phyloP scores from a whole-genome alignment of 2,797 vertebrate genomes.

The Darevskia mixta region DNA sequence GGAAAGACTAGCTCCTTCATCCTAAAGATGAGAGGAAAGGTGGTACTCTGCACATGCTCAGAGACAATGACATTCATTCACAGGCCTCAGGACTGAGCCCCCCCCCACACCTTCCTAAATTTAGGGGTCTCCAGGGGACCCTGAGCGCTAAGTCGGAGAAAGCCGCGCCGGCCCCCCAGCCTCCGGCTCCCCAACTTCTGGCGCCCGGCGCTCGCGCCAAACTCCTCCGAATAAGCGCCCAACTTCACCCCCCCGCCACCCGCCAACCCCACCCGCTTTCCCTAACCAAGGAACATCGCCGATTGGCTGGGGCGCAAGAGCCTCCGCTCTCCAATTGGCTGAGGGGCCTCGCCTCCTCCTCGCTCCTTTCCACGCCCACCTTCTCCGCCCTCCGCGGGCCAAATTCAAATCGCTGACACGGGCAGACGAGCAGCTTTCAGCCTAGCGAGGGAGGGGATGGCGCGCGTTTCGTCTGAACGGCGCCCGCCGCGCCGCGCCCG shows the following conservation, averaged over 20 bases:
- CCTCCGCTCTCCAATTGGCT: not conserved
- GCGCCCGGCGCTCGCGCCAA: slow-evolving; percentile 12
- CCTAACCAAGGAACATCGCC: not conserved
- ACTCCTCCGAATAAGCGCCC: not conserved
- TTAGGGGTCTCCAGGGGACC: no score
- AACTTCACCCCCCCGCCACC: no score
- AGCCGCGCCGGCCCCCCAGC: not conserved
- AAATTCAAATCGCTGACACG: slow-evolving; percentile 74
- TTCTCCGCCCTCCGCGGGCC: slow-evolving; percentile 62
- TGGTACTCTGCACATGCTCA: not conserved
- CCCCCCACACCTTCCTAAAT: no score
- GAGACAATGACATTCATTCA: not conserved
- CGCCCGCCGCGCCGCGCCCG: rapidly evolving
- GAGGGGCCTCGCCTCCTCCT: not conserved
- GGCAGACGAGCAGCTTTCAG: not conserved
- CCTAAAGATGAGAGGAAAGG: not conserved
- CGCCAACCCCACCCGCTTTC: slow-evolving; percentile 42
- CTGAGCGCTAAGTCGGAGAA: no score
- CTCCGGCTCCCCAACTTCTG: not conserved
- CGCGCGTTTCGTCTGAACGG: not conserved
- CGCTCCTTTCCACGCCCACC: not conserved
- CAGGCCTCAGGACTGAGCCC: not conserved
- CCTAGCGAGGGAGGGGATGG: not conserved
- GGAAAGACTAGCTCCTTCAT: not conserved
- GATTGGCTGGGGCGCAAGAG: slow-evolving; percentile 64